Conservation (phyloP, 2,797 vertebrate species). For the Coracias cyanogaster region DNA sequence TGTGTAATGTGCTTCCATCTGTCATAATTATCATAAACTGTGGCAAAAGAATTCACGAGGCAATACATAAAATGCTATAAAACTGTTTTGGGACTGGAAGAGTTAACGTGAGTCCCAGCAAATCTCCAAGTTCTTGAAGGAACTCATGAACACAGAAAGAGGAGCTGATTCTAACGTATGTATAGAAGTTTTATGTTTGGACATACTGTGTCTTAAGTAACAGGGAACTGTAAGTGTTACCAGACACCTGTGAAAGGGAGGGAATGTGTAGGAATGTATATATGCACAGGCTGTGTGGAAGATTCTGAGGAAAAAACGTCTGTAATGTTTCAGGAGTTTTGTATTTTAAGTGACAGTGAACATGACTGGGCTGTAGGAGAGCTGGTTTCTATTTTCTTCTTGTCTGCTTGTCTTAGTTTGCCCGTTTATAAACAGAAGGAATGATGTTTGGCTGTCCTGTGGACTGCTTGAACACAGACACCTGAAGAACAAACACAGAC, state of each 20-base stretch:
- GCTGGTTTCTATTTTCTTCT: neutral
- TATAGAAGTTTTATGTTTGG: neutral
- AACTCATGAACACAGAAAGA: neutral
- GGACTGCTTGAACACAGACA: neutral
- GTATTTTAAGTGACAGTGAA: neutral
- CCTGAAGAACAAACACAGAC: neutral
- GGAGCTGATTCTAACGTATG: neutral
- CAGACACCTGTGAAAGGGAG: neutral
- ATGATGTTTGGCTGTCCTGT: neutral
- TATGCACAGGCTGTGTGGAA: no score
- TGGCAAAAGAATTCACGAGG: neutral
- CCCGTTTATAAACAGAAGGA: neutral
- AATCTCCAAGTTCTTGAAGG: neutral
- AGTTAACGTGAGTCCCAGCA: neutral
- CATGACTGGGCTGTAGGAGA: neutral
- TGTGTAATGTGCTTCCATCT: neutral
- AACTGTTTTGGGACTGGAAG: neutral
- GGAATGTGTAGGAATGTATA: neutral
- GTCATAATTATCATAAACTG: neutral
- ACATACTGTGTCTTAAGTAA: neutral
- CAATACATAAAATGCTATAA: neutral
- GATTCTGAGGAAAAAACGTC: neutral
- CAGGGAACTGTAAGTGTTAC: neutral
- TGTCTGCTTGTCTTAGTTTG: neutral
- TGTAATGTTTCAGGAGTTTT: neutral